Percentiles rank a stretch among this genome's conserved stretches.
Conservation (phyloP, 2,113 vertebrate genomes). For the Chamaetylas fuelleborni region DNA sequence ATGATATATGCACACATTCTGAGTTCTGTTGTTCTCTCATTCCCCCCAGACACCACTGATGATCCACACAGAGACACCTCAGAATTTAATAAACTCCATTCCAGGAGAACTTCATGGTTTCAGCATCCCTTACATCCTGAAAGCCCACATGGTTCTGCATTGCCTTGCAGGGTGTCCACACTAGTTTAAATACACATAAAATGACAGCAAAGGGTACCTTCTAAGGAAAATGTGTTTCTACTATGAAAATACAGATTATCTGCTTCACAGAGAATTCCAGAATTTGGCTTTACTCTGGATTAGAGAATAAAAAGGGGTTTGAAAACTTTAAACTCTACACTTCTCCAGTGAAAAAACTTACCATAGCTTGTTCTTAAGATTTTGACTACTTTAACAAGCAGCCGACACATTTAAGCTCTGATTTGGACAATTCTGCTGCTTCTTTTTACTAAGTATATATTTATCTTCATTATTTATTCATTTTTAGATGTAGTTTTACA, state of each 20-base stretch:
- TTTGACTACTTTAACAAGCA: background rate
- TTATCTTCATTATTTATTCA: background rate
- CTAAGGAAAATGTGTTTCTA: background rate
- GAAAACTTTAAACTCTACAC: background rate
- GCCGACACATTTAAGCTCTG: background rate
- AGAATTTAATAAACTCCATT: background rate
- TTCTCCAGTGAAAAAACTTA: background rate
- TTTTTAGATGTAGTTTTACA: background rate
- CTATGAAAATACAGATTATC: background rate
- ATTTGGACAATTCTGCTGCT: background rate
- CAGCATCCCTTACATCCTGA: background rate
- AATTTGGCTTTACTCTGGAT: background rate
- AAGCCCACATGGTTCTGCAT: background rate
- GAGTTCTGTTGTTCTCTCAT: background rate
- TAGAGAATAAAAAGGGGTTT: background rate
- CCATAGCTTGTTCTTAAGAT: background rate
- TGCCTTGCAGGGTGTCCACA: background rate
- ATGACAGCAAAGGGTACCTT: background rate
- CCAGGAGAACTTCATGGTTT: background rate
- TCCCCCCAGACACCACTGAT: conserved; percentile 4
- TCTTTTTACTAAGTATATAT: background rate
- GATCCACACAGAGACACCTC: background rate
- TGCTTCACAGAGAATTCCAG: background rate
- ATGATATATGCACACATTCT: background rate
- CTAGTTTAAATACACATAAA: background rate